phyloP scores from a whole-genome alignment of 2,113 vertebrate species.

The Dendrocopos noguchii region DNA sequence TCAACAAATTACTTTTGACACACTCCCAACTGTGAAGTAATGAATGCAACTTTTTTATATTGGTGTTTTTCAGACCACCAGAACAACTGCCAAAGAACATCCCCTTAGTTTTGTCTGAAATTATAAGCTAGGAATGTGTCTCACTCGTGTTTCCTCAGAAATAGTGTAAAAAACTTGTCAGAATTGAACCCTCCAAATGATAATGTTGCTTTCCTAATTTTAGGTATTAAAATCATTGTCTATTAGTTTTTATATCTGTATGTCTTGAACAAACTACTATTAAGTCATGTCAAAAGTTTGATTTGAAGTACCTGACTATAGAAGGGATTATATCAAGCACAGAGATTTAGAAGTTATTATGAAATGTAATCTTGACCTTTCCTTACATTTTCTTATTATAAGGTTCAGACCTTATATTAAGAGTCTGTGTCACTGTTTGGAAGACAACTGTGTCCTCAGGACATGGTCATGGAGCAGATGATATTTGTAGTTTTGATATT shows the following conservation, averaged over 20 bases:
- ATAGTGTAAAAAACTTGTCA: background rate
- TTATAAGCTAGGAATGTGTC: background rate
- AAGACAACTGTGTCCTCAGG: slow-evolving; percentile 23
- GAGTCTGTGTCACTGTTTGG: slow-evolving; percentile 14
- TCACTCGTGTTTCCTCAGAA: background rate
- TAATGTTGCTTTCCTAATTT: slow-evolving; percentile 52
- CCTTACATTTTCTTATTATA: slow-evolving; percentile 37
- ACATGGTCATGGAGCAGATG: background rate
- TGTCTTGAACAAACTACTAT: slow-evolving; percentile 60
- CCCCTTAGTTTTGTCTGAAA: slow-evolving; percentile 1
- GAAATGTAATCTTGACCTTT: slow-evolving; percentile 72
- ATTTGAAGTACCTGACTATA: slow-evolving; percentile 56
- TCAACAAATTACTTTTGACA: background rate
- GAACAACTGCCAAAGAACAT: background rate
- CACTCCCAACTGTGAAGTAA: background rate
- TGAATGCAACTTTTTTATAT: background rate
- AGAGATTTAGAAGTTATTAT: slow-evolving; percentile 70
- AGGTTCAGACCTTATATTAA: background rate
- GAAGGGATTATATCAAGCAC: slow-evolving; percentile 55
- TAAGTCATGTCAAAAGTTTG: slow-evolving; percentile 43
- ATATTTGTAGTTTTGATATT: slow-evolving; percentile 29
- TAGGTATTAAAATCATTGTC: slow-evolving; percentile 48
- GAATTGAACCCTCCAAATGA: background rate
- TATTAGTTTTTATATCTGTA: slow-evolving; percentile 65
- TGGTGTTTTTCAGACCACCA: background rate